These are phyloP conservation scores for Pyrocoelia pectoralis DNA, from an alignment of 2,888 invertebrate species.

Conservation along the genomic window DNA sequence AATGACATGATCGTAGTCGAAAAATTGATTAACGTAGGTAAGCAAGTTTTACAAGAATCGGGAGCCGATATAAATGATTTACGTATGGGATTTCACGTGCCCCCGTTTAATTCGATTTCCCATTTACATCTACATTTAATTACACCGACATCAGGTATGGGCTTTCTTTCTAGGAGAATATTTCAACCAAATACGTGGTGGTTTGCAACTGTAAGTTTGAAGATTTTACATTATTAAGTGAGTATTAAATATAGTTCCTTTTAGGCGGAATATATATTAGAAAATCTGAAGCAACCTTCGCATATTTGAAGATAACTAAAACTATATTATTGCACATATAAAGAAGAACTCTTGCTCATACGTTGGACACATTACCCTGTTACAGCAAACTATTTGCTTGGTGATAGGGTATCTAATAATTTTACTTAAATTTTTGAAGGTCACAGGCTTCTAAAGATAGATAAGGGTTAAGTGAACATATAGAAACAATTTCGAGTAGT, in stretches of 20 bases:
- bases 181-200: slow-evolving; percentile 80
- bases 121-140: slow-evolving; percentile 91
- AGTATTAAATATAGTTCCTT: not conserved
- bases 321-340: too few relatives aligned
- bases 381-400: too few relatives aligned
- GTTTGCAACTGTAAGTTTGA: slow-evolving; percentile 79
- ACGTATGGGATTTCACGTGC: slow-evolving; percentile 87
- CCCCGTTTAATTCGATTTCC: slow-evolving; percentile 83
- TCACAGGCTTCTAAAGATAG: too few relatives aligned
- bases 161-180: slow-evolving; percentile 67
- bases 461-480: too few relatives aligned
- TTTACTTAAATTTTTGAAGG: too few relatives aligned
- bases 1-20: slow-evolving; percentile 65
- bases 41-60: slow-evolving; percentile 61
- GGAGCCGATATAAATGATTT: slow-evolving; percentile 58
- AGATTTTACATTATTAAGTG: not conserved
- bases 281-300: slow-evolving; percentile 5
- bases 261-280: slow-evolving; percentile 15
- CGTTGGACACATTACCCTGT: too few relatives aligned
- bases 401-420: too few relatives aligned
- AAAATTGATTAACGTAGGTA: slow-evolving; percentile 69
- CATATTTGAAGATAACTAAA: not conserved
- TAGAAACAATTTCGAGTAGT: too few relatives aligned
- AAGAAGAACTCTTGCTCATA: too few relatives aligned
- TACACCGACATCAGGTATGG: slow-evolving; percentile 79